A percentile compares a stretch with the other conserved stretches of the same genome.
These are phyloP conservation scores for Aepyceros melampus DNA, from an alignment of 2,113 vertebrate genomes.

Conservation along the genomic window DNA sequence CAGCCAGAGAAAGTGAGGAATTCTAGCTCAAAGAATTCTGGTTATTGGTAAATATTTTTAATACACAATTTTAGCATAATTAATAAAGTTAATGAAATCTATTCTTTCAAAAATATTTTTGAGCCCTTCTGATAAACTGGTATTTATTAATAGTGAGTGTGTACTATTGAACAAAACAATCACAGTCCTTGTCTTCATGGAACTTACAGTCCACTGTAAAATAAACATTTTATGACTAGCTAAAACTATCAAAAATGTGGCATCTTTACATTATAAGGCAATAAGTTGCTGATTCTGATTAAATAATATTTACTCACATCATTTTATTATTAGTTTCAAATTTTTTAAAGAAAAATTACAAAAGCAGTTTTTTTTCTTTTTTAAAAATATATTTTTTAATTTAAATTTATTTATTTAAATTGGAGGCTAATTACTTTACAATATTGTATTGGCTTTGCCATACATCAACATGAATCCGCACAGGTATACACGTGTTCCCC, in stretches of 20 bases:
- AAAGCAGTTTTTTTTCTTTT: neutral
- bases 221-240: neutral
- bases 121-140: neutral
- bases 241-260: neutral
- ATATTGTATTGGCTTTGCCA: no score
- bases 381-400: no score
- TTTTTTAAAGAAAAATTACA: neutral
- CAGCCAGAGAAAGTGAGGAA: neutral
- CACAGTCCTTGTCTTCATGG: neutral
- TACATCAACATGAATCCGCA: no score
- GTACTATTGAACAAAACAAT: neutral
- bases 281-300: neutral
- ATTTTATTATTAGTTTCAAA: neutral
- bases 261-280: neutral
- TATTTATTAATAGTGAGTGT: neutral
- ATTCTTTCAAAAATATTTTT: neutral
- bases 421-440: no score
- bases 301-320: neutral
- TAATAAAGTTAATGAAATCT: neutral
- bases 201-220: neutral
- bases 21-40: neutral
- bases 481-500: no score
- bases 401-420: no score
- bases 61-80: neutral
- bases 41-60: neutral